These are phyloP conservation scores for Leiothrix lutea DNA, from an alignment of 2,113 vertebrate species.

Conservation along the genomic window DNA sequence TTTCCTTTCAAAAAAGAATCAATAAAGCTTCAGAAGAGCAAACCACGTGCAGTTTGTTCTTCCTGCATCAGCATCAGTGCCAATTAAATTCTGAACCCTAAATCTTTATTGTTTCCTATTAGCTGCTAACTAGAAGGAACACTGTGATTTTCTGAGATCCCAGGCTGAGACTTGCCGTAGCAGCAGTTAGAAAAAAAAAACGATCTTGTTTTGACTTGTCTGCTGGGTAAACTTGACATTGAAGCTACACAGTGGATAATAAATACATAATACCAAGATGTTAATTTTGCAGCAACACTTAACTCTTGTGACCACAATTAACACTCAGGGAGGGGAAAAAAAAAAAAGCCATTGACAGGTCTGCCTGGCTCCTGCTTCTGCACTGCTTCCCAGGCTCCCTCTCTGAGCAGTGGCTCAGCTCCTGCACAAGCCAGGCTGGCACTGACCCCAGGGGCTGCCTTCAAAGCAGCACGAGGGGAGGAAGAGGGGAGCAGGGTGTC, in stretches of 20 bases:
- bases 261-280: slow-evolving; percentile 42
- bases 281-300: slow-evolving; percentile 66
- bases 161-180: slow-evolving; percentile 20
- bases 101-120: slow-evolving; percentile 56
- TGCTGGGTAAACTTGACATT: slow-evolving; percentile 33
- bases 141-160: slow-evolving; percentile 13
- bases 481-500: neutral
- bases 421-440: neutral
- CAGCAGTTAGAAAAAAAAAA: neutral
- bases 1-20: slow-evolving; percentile 33
- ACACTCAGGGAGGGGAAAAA: neutral
- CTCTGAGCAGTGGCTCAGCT: neutral
- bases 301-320: slow-evolving; percentile 61
- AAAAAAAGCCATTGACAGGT: slow-evolving; percentile 21
- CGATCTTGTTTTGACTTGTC: slow-evolving; percentile 54
- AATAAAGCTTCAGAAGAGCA: slow-evolving; percentile 51
- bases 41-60: neutral
- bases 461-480: slow-evolving; percentile 7
- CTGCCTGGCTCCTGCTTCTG: slow-evolving; percentile 3
- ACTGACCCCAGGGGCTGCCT: slow-evolving; percentile 20
- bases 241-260: slow-evolving; percentile 22
- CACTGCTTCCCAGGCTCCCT: neutral
- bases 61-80: slow-evolving; percentile 11
- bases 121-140: slow-evolving; percentile 30
- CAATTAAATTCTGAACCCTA: slow-evolving; percentile 50